Base-by-base conservation (phyloP, 2,888 invertebrate species). In the Eristalis intricaria region DNA sequence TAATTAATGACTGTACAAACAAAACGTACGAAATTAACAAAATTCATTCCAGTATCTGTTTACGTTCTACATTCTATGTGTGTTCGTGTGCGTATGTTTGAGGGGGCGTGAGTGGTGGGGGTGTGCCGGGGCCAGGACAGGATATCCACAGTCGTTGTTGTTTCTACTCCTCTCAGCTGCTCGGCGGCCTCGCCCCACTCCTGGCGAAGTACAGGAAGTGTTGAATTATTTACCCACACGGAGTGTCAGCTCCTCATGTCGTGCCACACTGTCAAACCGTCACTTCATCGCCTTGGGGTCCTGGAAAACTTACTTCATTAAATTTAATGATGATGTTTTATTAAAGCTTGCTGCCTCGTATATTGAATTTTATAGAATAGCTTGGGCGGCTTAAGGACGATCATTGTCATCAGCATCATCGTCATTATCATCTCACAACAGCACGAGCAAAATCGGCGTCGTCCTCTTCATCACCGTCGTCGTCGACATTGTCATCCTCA, bases 1-100 rank as follows among this genome's bases (percentile, higher is more conserved):
- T 87, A 87, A 87, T 87, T 87, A 87, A 87, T 87, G 87, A 87
- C 84, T 87, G 80, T 87, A 87, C 84, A 87, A 87, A 87, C 87
- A 87, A 87, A 87, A 87, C 87, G 87, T 87, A 87, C 87, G 84
- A 87, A 84, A 87, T 87, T 87, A 87, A 87, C 87, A 87, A 87
- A 87, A 87, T 87, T 87, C 87, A 87, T 87, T 84, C 79, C 76
- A 84, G 84, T 79, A 87, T 87, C 84, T 87, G 87, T 79, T 87
- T 84, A 80, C 84, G 79, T 81, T 75, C 63, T 63, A 50, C 50
- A 19, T 50, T 19, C 50, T 19, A 50, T 50, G 50, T 50, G 50
- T 50, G 43, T 66, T 35, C 78, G 75, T 79, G 58, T 78, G 43
- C 60, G 38, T 23, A 65, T 64, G 60, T 40, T 50, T 10, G 26